These are phyloP conservation scores for Taurulus bubalis DNA, from an alignment of 2,113 vertebrate species.

Conservation along the genomic window DNA sequence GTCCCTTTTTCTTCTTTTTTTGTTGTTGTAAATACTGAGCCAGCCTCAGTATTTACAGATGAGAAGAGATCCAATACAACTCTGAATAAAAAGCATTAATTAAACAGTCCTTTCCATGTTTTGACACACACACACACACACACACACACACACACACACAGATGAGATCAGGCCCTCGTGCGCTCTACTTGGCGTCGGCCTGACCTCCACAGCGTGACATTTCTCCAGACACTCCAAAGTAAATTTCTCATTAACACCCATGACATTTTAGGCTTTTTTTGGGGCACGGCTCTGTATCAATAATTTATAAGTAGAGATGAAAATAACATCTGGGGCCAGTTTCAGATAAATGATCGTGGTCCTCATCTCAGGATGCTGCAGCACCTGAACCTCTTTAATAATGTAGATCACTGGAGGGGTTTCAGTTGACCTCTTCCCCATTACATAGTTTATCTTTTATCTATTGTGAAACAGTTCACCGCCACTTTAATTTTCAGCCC, in stretches of 20 bases:
- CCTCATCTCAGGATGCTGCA: not conserved
- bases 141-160: no score
- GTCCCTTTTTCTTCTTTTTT: not conserved
- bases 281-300: not conserved
- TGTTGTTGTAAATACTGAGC: not conserved
- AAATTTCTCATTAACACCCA: constrained; percentile 50
- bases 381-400: not conserved
- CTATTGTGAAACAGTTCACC: not conserved
- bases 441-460: not conserved
- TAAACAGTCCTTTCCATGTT: no score
- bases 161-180: no score
- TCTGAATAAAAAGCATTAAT: no score
- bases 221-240: constrained; percentile 35
- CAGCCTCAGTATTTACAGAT: not conserved
- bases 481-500: not conserved
- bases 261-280: constrained; percentile 38
- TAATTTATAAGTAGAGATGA: constrained; percentile 38
- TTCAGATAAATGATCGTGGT: constrained; percentile 20
- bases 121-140: no score
- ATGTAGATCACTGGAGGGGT: not conserved
- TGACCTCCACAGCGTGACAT: constrained; percentile 21
- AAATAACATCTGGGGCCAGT: not conserved
- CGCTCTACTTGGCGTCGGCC: no score
- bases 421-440: not conserved
- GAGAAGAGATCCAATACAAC: no score